Evolutionary conservation across 2,888 invertebrate genomes (phyloP).

Genomic region (Pogonocherus hispidulus): DNA sequence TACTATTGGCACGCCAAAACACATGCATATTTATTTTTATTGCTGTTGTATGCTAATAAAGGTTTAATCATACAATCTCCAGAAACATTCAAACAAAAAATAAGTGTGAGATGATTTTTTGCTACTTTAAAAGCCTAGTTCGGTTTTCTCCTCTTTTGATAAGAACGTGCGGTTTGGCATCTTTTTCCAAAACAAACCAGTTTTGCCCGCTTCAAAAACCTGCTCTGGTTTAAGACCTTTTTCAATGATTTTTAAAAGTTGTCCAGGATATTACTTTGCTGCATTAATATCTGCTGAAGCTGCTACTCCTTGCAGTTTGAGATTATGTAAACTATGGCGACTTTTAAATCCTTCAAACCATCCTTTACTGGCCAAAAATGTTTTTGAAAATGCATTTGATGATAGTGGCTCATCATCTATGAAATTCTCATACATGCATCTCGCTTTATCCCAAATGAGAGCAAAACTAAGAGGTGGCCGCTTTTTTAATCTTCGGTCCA

Average conservation of each 20-base stretch:
- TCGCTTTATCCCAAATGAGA: slow-evolving; percentile 30
- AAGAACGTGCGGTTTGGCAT: slow-evolving; percentile 51
- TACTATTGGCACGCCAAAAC: slow-evolving; percentile 20
- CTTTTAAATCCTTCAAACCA: slow-evolving; percentile 31
- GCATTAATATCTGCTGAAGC: slow-evolving; percentile 23
- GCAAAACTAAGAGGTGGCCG: slow-evolving; percentile 20
- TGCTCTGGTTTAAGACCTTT: slow-evolving; percentile 45
- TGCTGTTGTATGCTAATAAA: slow-evolving; percentile 22
- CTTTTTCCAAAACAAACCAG: slow-evolving; percentile 47
- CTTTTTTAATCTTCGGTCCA: slow-evolving; percentile 30
- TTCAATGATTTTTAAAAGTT: slow-evolving; percentile 44
- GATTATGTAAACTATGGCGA: slow-evolving; percentile 25
- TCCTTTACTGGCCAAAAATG: slow-evolving; percentile 29
- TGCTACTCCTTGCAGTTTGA: slow-evolving; percentile 30
- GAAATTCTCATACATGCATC: slow-evolving; percentile 20
- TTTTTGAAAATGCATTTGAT: slow-evolving; percentile 1
- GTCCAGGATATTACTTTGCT: slow-evolving; percentile 21
- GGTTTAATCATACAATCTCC: slow-evolving; percentile 32
- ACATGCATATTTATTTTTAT: no score
- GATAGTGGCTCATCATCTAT: slow-evolving; percentile 17
- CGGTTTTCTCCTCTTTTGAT: slow-evolving; percentile 55
- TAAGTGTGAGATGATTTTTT: slow-evolving; percentile 55
- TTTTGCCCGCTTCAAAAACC: slow-evolving; percentile 50
- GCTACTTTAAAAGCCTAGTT: slow-evolving; percentile 56
- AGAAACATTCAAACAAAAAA: slow-evolving; percentile 50